A percentile compares a stretch with the other conserved stretches of the same genome.
These are phyloP conservation scores for Anolis apletophallus DNA, from an alignment of 2,797 vertebrate genomes.

Conservation along the genomic window DNA sequence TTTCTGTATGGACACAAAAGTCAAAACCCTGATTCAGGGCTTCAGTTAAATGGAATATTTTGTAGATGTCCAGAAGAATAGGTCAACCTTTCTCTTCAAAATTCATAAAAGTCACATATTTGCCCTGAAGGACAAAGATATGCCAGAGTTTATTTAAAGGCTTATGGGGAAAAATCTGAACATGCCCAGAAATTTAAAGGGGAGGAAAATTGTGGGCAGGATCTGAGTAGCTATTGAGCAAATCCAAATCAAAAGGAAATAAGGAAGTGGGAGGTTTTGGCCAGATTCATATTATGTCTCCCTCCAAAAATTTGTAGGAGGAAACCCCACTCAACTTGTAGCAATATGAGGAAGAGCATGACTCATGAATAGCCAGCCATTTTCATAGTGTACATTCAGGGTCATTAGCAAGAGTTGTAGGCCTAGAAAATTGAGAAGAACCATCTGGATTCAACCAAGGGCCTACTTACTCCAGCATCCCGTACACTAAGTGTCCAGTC, in stretches of 20 bases:
- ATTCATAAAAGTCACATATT: constrained; percentile 7
- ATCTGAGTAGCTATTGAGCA: not conserved
- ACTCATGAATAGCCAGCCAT: not conserved
- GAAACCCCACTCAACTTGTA: not conserved
- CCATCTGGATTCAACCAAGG: not conserved
- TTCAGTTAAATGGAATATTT: not conserved
- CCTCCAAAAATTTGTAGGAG: no score
- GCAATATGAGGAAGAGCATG: not conserved
- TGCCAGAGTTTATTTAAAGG: not conserved
- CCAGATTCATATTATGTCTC: not conserved
- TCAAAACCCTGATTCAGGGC: not conserved
- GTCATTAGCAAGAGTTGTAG: not conserved
- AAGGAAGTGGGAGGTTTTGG: not conserved
- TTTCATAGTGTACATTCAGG: not conserved
- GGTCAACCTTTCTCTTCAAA: not conserved
- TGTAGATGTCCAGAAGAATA: not conserved
- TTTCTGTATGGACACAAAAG: not conserved
- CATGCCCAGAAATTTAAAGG: not conserved
- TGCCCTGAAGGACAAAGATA: not conserved
- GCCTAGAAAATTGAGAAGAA: not conserved
- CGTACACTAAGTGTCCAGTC: not conserved
- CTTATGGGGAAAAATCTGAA: not conserved
- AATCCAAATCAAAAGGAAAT: no score
- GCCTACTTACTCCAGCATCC: not conserved
- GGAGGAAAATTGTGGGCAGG: not conserved